A percentile compares a stretch with the other conserved stretches of the same genome.
Evolutionary conservation across 2,113 vertebrate species (phyloP).

Genomic region (Orycteropus afer): DNA sequence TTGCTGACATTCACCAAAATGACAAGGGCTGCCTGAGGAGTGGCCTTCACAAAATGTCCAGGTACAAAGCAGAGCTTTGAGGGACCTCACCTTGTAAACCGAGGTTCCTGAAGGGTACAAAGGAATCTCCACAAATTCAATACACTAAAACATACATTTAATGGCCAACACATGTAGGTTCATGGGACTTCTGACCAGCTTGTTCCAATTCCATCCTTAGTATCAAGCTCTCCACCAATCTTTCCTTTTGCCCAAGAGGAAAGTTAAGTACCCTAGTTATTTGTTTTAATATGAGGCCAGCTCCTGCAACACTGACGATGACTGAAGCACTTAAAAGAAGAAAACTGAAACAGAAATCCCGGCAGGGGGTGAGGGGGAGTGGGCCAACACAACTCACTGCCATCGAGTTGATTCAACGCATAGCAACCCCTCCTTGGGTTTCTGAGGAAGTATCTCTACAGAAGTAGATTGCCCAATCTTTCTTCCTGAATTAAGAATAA

Average conservation of each 20-base stretch:
- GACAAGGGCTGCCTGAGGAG: slow-evolving; percentile 56
- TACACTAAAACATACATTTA: not conserved
- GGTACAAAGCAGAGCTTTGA: slow-evolving; percentile 57
- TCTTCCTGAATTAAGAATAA: no score
- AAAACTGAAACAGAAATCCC: not conserved
- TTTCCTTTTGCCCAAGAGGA: not conserved
- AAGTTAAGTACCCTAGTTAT: not conserved
- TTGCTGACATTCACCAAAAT: slow-evolving; percentile 71
- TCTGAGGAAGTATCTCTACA: no score
- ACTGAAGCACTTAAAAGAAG: not conserved
- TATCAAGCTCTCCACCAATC: not conserved
- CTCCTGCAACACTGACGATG: not conserved
- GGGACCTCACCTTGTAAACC: slow-evolving; percentile 2
- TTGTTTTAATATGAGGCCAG: not conserved
- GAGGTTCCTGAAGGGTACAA: not conserved
- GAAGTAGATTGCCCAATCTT: no score
- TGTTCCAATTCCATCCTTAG: not conserved
- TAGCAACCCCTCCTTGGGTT: no score
- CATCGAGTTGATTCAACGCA: no score
- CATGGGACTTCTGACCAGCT: not conserved
- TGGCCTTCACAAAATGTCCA: slow-evolving; percentile 47
- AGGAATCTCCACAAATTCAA: not conserved
- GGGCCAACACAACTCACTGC: no score
- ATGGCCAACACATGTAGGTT: not conserved
- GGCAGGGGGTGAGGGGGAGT: no score